Evolutionary conservation across 2,797 vertebrate species (phyloP).

Genomic region (Sandelia bainsii): DNA sequence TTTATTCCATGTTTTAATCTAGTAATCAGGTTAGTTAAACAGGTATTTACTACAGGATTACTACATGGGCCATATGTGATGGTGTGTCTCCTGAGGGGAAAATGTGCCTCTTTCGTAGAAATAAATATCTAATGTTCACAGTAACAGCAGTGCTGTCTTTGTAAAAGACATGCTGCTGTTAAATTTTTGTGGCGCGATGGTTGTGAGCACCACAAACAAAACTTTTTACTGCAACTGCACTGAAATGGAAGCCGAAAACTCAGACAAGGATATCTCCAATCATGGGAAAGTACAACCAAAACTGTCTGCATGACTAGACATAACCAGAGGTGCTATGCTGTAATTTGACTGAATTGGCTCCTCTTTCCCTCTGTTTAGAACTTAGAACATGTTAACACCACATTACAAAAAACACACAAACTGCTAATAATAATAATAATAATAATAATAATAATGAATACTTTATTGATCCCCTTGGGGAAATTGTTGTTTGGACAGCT

Average conservation of each 20-base stretch:
- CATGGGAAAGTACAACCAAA: background rate
- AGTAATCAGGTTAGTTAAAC: too few species aligned
- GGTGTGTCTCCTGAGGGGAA: too few species aligned
- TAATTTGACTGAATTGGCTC: background rate
- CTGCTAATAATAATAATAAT: too few species aligned
- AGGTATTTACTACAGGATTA: too few species aligned
- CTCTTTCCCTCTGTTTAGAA: conserved; percentile 19
- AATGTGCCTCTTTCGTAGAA: background rate
- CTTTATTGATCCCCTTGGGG: too few species aligned
- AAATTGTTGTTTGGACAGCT: too few species aligned
- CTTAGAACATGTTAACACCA: conserved; percentile 33
- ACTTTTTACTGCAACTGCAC: background rate
- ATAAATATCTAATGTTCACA: background rate
- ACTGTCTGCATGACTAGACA: background rate
- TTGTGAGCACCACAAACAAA: background rate
- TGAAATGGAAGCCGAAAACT: background rate
- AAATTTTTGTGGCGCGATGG: conserved; percentile 6
- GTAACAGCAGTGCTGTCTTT: background rate
- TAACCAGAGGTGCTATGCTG: background rate
- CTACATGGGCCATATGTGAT: too few species aligned
- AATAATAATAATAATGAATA: too few species aligned
- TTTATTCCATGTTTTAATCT: too few species aligned
- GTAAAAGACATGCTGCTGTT: background rate
- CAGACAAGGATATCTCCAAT: background rate
- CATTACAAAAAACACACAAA: conserved; percentile 34